Percentiles rank a stretch among this genome's conserved stretches.
Evolutionary conservation across 2,888 invertebrate species (phyloP).

Genomic region (Saturnia japonica): DNA sequence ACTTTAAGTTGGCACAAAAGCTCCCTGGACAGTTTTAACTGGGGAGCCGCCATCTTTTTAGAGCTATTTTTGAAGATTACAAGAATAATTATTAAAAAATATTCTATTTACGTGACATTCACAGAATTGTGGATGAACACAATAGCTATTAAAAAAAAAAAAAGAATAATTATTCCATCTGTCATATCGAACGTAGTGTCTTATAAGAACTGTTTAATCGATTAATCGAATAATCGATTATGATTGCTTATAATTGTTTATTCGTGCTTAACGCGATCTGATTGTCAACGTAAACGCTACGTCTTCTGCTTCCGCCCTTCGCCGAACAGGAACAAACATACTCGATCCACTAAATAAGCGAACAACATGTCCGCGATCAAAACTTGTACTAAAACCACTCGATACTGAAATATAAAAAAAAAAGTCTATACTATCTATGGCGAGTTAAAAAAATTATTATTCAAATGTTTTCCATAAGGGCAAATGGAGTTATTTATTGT

Average conservation of each 20-base stretch:
- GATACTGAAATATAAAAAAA: constrained; percentile 86
- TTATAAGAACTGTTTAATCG: neutral
- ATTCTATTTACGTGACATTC: no score
- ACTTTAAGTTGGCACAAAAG: no score
- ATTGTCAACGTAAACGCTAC: constrained; percentile 30
- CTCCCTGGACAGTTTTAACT: no score
- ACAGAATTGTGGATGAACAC: no score
- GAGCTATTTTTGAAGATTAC: no score
- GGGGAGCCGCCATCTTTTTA: no score
- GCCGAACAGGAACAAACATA: constrained; percentile 92
- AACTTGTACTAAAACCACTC: constrained; percentile 90
- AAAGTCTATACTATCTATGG: neutral
- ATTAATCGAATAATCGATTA: neutral
- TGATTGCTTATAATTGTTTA: neutral
- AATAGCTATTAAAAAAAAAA: no score
- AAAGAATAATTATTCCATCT: neutral
- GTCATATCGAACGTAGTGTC: neutral
- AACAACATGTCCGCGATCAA: constrained; percentile 92
- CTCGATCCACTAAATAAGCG: constrained; percentile 92
- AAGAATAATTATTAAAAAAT: no score
- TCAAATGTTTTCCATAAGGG: no score
- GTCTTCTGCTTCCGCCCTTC: constrained; percentile 83
- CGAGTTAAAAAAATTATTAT: neutral
- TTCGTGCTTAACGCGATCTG: neutral
- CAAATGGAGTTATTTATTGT: no score